Percentiles rank a stretch among this genome's conserved stretches.
Conservation (phyloP, 2,888 invertebrate genomes). For the Lepetodrilus schrolli region DNA sequence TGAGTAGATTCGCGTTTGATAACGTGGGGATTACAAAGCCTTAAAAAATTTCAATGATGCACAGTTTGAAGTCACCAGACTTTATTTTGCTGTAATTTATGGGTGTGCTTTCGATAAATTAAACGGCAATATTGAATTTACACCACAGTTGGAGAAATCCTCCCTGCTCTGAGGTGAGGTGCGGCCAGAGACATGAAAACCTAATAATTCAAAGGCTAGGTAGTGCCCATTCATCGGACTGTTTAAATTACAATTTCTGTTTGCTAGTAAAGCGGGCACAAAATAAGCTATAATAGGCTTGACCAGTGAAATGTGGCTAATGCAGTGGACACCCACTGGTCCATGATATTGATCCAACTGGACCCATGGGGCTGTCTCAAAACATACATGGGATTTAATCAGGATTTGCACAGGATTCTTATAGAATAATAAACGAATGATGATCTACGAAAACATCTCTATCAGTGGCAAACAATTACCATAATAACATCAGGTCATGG, state of each 20-base stretch:
- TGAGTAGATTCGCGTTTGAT: background rate
- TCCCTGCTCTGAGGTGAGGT: background rate
- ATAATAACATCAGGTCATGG: too few species aligned
- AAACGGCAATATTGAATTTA: slow-evolving; percentile 15
- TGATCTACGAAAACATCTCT: too few species aligned
- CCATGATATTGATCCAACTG: background rate
- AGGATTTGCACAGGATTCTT: too few species aligned
- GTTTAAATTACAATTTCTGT: background rate
- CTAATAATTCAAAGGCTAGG: slow-evolving; percentile 6
- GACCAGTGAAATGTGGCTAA: background rate
- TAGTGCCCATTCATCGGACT: background rate
- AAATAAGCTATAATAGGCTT: slow-evolving; percentile 11
- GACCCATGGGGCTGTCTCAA: background rate
- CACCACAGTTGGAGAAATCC: background rate
- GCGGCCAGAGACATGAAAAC: background rate
- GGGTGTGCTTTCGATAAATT: background rate
- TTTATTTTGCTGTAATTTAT: slow-evolving; percentile 14
- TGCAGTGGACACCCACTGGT: background rate
- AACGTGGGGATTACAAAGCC: background rate
- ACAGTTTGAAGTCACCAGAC: background rate
- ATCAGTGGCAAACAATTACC: too few species aligned
- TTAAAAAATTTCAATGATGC: slow-evolving; percentile 6
- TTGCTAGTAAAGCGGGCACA: slow-evolving; percentile 2
- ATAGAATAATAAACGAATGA: too few species aligned
- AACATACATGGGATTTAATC: background rate